Conservation (phyloP, 1,140 invertebrate genomes). For the Cyclina sinensis region DNA sequence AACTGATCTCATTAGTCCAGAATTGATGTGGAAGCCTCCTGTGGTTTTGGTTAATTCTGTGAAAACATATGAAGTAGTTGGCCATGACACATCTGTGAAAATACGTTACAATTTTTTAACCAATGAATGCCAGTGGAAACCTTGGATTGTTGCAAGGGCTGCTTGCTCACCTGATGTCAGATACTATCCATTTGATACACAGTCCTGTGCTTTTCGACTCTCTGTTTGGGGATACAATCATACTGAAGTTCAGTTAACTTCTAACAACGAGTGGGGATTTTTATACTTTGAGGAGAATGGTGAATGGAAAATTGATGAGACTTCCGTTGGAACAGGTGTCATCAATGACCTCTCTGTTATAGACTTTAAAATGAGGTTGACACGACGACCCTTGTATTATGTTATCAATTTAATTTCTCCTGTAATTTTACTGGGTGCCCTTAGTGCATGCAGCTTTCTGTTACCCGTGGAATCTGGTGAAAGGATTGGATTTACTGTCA, state of each 20-base stretch:
- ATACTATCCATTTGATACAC: constrained; percentile 61
- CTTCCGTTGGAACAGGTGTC: not conserved
- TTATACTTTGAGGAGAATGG: constrained; percentile 56
- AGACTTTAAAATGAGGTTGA: constrained; percentile 28
- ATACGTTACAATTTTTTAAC: constrained; percentile 29
- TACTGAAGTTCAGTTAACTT: constrained; percentile 18
- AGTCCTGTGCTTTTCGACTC: constrained; percentile 43
- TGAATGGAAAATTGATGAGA: constrained; percentile 53
- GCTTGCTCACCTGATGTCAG: constrained; percentile 48
- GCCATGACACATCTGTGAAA: constrained; percentile 13
- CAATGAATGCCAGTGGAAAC: constrained; percentile 38
- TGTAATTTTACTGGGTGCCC: constrained; percentile 25
- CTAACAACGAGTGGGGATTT: constrained; percentile 32
- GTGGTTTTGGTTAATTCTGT: constrained; percentile 57
- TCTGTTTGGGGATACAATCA: constrained; percentile 42
- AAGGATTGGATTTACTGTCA: constrained; percentile 55
- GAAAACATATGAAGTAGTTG: constrained; percentile 32
- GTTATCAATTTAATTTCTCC: constrained; percentile 55
- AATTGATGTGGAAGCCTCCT: constrained; percentile 45
- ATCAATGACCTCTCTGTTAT: constrained; percentile 39
- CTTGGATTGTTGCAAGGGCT: constrained; percentile 31
- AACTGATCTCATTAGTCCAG: not conserved
- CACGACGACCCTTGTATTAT: constrained; percentile 44
- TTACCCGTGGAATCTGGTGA: constrained; percentile 57
- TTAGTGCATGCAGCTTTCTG: constrained; percentile 46